phyloP scores from a whole-genome alignment of 1,140 invertebrate genomes.

The Heliothis subflexa region DNA sequence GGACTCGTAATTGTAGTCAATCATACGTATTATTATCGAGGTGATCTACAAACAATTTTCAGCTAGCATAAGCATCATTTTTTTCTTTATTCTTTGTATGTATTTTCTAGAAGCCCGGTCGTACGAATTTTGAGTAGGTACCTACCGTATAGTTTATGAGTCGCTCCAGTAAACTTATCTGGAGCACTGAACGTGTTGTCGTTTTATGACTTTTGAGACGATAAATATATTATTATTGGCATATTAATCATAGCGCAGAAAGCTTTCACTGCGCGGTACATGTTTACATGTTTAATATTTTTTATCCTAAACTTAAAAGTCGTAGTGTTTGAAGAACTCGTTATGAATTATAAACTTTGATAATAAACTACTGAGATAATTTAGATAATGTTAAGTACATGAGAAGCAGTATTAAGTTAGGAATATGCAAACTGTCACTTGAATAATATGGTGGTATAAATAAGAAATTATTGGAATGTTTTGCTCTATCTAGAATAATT shows the following conservation, averaged over 20 bases:
- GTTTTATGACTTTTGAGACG: slow-evolving; percentile 10
- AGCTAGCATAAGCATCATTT: not conserved
- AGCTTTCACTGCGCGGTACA: not conserved
- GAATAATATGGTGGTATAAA: too few relatives aligned
- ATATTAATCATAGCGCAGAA: not conserved
- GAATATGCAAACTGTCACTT: too few relatives aligned
- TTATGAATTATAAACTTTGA: too few relatives aligned
- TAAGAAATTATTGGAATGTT: too few relatives aligned
- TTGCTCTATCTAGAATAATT: too few relatives aligned
- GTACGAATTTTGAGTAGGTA: slow-evolving; percentile 14
- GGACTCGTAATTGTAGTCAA: not conserved
- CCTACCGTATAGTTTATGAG: slow-evolving; percentile 6
- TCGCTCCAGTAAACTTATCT: slow-evolving; percentile 16
- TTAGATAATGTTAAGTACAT: too few relatives aligned
- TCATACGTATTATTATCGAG: not conserved
- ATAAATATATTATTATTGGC: slow-evolving; percentile 8
- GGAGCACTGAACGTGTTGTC: slow-evolving; percentile 3
- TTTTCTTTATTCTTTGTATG: not conserved
- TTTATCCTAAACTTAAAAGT: not conserved
- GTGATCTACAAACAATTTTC: not conserved
- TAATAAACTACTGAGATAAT: too few relatives aligned
- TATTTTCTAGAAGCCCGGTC: slow-evolving; percentile 2
- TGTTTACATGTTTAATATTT: not conserved
- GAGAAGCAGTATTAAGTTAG: too few relatives aligned
- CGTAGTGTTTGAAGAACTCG: too few relatives aligned